These are phyloP conservation scores for Ranitomeya variabilis DNA, from an alignment of 2,113 vertebrate species.

Conservation along the genomic window DNA sequence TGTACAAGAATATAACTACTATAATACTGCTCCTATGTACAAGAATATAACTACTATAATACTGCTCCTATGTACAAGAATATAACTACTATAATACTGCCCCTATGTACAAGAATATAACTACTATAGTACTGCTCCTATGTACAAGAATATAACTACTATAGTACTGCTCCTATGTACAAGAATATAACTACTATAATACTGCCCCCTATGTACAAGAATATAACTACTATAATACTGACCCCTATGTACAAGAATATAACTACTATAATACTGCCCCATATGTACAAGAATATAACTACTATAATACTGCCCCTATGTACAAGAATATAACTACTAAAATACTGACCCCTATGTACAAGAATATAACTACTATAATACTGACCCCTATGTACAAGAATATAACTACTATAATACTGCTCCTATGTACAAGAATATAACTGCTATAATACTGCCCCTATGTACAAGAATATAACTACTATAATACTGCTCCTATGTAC, in stretches of 20 bases:
- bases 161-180: neutral
- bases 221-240: conserved; percentile 6
- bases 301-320: neutral
- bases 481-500: neutral
- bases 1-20: conserved; percentile 3
- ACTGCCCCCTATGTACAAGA: neutral
- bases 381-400: neutral
- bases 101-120: neutral
- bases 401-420: too few relatives aligned
- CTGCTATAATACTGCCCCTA: neutral
- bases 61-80: neutral
- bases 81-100: conserved; percentile 10
- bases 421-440: neutral
- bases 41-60: too few relatives aligned
- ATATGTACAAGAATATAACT: conserved; percentile 3
- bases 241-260: neutral
- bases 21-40: neutral
- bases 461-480: neutral
- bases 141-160: conserved; percentile 3
- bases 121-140: neutral
- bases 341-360: neutral
- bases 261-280: neutral
- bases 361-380: conserved; percentile 11
- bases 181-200: too few relatives aligned
- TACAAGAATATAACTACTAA: too few relatives aligned